phyloP scores from a whole-genome alignment of 2,888 invertebrate species.

The Psylliodes chrysocephalus region DNA sequence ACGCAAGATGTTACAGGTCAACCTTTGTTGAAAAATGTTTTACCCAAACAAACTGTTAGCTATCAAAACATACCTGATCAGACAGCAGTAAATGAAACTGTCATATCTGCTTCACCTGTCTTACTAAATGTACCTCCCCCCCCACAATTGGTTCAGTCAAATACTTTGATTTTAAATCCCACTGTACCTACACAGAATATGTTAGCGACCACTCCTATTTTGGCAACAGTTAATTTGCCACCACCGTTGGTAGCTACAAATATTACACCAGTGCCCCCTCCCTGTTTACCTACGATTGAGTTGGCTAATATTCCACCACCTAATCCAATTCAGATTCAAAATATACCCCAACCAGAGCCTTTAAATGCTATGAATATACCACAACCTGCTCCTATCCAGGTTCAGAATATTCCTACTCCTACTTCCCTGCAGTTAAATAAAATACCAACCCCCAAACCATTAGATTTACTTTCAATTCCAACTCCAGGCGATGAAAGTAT shows the following conservation, averaged over 20 bases:
- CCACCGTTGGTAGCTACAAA: slow-evolving; percentile 49
- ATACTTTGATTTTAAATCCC: slow-evolving; percentile 40
- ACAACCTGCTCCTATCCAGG: slow-evolving; percentile 64
- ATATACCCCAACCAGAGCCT: slow-evolving; percentile 67
- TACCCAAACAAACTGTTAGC: slow-evolving; percentile 38
- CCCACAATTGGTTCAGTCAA: slow-evolving; percentile 57
- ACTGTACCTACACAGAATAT: slow-evolving; percentile 46
- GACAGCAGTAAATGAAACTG: slow-evolving; percentile 42
- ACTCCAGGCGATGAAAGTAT: slow-evolving; percentile 61
- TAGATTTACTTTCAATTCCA: slow-evolving; percentile 70
- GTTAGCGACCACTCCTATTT: slow-evolving; percentile 52
- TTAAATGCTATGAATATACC: slow-evolving; percentile 67
- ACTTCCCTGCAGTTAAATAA: slow-evolving; percentile 70
- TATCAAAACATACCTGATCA: slow-evolving; percentile 45
- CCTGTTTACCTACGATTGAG: slow-evolving; percentile 59
- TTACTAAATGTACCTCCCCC: slow-evolving; percentile 60
- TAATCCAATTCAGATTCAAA: slow-evolving; percentile 63
- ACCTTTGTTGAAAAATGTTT: slow-evolving; percentile 51
- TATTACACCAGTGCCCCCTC: slow-evolving; percentile 54
- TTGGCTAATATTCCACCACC: slow-evolving; percentile 63
- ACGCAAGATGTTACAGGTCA: slow-evolving; percentile 59
- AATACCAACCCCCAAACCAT: slow-evolving; percentile 71
- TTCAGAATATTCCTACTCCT: slow-evolving; percentile 72
- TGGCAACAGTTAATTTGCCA: slow-evolving; percentile 58
- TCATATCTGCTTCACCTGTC: slow-evolving; percentile 60